phyloP scores from a whole-genome alignment of 2,888 invertebrate species.

The Hypselothyrea guttata region DNA sequence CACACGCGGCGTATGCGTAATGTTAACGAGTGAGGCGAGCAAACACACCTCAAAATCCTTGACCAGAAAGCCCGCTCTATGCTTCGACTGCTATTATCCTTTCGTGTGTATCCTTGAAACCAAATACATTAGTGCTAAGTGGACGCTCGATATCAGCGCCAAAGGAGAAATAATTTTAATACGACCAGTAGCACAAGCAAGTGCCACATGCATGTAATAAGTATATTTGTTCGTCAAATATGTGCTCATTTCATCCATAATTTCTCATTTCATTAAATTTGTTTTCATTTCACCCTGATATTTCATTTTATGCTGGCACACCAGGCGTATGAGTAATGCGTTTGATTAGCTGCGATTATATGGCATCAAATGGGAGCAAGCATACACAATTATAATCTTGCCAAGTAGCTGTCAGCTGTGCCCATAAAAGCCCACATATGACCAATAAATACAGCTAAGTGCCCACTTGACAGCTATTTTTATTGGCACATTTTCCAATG shows the following conservation, averaged over 20 bases:
- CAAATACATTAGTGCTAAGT: conserved; percentile 55
- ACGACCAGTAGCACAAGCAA: too few relatives aligned
- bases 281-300: conserved; percentile 7
- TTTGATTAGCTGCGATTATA: conserved; percentile 33
- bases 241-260: conserved; percentile 19
- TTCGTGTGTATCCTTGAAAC: conserved; percentile 51
- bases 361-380: neutral
- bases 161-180: neutral
- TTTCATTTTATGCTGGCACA: conserved; percentile 36
- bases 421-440: conserved; percentile 35
- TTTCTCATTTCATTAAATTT: conserved; percentile 20
- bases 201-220: conserved; percentile 1
- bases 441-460: conserved; percentile 27
- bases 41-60: conserved; percentile 68
- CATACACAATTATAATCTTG: conserved; percentile 33
- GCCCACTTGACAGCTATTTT: conserved; percentile 27
- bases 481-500: conserved; percentile 6
- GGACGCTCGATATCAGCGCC: conserved; percentile 40
- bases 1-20: conserved; percentile 52
- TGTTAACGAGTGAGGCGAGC: conserved; percentile 27
- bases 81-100: conserved; percentile 30
- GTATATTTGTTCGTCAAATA: conserved; percentile 49
- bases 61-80: conserved; percentile 37
- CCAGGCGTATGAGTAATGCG: conserved; percentile 64
- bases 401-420: conserved; percentile 5